Base-by-base conservation (phyloP, 2,797 vertebrate genomes). In the Garrulus glandarius region DNA sequence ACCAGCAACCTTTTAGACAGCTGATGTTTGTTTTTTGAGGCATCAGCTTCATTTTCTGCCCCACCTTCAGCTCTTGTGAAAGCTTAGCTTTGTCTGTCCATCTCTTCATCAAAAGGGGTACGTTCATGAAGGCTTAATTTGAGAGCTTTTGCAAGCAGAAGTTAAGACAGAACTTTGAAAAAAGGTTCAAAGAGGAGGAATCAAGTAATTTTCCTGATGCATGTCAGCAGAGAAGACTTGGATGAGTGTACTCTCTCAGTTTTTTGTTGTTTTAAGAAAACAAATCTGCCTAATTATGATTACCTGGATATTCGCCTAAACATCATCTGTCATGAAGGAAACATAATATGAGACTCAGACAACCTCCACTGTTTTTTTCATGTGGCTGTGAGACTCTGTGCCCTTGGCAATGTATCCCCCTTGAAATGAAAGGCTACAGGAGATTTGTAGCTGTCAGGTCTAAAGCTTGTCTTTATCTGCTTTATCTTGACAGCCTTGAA, bases 291-390 rank as follows among this genome's bases (percentile, higher is more conserved):
- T 88, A 65, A 96, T 94, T 91, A 82, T 6, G 37, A 86, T 93
- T 90, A 96, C 79, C 89, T 95, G 93, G 94, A 81, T 92, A 92
- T 91, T 90, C 95, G 96, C 92, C 97, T 95, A 68, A 94, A 93
- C 64, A 84, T 94, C 26, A 29, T 86, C 85, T 91, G 41, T 93
- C 84, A 63, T n/a, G 89, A 93, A 49, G 44, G 84, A 93, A 96
- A 88, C 56, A 41, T 39, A 96, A 89, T 50, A 94, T 4, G 8
- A 87, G 85, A 96, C 67, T 88, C 84, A 95, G 92, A 84, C 60
- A 94, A 81, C 19, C 74, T 87, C 88, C 79, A 81, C 41, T 34
- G 44, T 74, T 96, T 90, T 94, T 95, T 92, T 94, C 87, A 92
- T 83, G 65, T 52, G 69, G 63, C 57, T 94, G 26, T 74, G 79